Evolutionary conservation across 2,113 vertebrate genomes (phyloP).

Genomic region (Alaudala cheleensis): DNA sequence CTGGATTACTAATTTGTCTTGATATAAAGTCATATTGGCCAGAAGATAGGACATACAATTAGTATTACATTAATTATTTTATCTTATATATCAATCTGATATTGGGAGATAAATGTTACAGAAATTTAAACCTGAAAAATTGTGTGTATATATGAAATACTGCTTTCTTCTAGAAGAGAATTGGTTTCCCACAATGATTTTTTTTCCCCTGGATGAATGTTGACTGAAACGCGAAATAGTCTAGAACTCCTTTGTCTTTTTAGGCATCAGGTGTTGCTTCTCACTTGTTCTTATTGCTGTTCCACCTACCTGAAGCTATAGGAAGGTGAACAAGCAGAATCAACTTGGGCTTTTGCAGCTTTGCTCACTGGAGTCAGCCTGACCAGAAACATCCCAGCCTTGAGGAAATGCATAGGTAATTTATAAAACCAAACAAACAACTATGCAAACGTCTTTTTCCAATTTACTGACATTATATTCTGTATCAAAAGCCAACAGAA

Average conservation of each 20-base stretch:
- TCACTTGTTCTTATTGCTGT: background rate
- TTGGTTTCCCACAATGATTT: background rate
- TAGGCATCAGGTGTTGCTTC: background rate
- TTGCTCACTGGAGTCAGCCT: background rate
- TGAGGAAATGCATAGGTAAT: slow-evolving; percentile 7
- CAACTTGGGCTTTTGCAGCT: slow-evolving; percentile 19
- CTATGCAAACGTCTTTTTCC: background rate
- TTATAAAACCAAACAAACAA: background rate
- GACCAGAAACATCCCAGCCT: background rate
- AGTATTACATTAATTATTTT: background rate
- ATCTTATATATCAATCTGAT: background rate
- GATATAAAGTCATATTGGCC: background rate
- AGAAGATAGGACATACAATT: background rate
- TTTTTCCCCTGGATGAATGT: background rate
- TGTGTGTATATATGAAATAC: background rate
- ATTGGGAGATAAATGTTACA: background rate
- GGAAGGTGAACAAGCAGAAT: slow-evolving; percentile 6
- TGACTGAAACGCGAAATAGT: background rate
- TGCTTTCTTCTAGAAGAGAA: background rate
- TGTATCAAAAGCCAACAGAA: background rate
- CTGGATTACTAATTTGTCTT: background rate
- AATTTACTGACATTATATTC: background rate
- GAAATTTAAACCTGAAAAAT: background rate
- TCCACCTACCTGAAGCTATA: background rate
- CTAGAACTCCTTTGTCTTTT: background rate